A percentile compares a stretch with the other conserved stretches of the same genome.
Conservation (phyloP, 2,797 vertebrate species). For the Iguana delicatissima region DNA sequence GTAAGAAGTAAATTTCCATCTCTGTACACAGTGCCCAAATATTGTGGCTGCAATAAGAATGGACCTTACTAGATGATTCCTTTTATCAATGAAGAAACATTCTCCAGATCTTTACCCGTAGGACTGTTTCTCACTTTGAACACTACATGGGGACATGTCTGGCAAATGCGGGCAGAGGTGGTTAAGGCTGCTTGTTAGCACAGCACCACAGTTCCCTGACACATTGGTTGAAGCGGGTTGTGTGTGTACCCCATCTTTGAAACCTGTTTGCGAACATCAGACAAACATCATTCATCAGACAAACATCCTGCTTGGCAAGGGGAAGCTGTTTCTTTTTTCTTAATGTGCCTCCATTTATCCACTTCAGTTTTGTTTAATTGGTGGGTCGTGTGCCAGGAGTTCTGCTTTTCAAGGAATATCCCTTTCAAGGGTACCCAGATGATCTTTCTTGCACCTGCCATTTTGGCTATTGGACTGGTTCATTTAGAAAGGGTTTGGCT, state of each 20-base stretch:
- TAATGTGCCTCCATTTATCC: conserved; percentile 64
- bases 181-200: not conserved
- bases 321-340: conserved; percentile 37
- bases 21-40: no score
- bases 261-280: not conserved
- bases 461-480: conserved; percentile 51
- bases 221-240: not conserved
- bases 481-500: conserved; percentile 64
- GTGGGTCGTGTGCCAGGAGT: conserved; percentile 36
- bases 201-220: not conserved
- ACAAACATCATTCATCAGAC: not conserved
- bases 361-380: conserved; percentile 61
- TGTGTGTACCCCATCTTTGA: not conserved
- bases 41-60: not conserved
- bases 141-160: not conserved
- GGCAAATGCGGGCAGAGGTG: not conserved
- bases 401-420: conserved; percentile 70
- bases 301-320: conserved; percentile 59
- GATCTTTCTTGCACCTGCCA: conserved; percentile 66
- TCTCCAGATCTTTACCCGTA: not conserved
- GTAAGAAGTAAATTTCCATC: no score
- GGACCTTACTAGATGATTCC: not conserved
- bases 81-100: not conserved
- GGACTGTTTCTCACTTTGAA: not conserved
- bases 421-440: conserved; percentile 68